Evolutionary conservation across 2,113 vertebrate species (phyloP).

Genomic region (Halichoeres trimaculatus): DNA sequence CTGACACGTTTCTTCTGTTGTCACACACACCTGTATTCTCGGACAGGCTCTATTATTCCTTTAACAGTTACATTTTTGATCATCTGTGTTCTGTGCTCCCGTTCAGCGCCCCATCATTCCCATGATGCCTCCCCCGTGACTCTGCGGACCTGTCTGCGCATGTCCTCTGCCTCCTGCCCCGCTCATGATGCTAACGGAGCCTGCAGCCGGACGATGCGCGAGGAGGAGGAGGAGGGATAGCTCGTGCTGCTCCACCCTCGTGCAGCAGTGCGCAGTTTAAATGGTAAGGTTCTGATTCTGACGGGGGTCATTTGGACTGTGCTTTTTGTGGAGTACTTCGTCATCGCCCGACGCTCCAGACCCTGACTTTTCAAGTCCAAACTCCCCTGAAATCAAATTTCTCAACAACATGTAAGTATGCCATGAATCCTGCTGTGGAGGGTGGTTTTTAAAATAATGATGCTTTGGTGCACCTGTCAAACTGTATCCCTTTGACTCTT

Average conservation of each 20-base stretch:
- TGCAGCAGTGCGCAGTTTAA: constrained; percentile 73
- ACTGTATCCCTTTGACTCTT: constrained; percentile 1
- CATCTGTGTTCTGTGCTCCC: no score
- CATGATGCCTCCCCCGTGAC: background rate
- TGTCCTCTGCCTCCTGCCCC: constrained; percentile 53
- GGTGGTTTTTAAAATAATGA: background rate
- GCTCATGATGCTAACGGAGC: constrained; percentile 16
- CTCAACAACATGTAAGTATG: constrained; percentile 68
- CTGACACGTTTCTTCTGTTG: no score
- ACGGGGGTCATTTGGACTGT: constrained; percentile 82
- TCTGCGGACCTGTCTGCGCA: constrained; percentile 42
- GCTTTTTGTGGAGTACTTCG: constrained; percentile 79
- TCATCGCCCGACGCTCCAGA: constrained; percentile 74
- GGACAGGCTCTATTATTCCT: no score
- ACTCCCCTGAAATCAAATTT: constrained; percentile 29
- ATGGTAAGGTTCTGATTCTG: constrained; percentile 64
- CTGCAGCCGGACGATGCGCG: constrained; percentile 12
- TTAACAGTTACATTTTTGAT: no score
- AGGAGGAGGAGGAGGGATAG: constrained; percentile 56
- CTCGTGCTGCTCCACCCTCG: constrained; percentile 63
- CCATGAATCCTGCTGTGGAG: fast-evolving
- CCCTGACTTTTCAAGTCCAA: constrained; percentile 65
- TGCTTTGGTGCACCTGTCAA: constrained; percentile 50
- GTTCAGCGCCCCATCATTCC: no score
- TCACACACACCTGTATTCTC: no score